Conservation (phyloP, 1,140 invertebrate species). For the Aphelinus certus region DNA sequence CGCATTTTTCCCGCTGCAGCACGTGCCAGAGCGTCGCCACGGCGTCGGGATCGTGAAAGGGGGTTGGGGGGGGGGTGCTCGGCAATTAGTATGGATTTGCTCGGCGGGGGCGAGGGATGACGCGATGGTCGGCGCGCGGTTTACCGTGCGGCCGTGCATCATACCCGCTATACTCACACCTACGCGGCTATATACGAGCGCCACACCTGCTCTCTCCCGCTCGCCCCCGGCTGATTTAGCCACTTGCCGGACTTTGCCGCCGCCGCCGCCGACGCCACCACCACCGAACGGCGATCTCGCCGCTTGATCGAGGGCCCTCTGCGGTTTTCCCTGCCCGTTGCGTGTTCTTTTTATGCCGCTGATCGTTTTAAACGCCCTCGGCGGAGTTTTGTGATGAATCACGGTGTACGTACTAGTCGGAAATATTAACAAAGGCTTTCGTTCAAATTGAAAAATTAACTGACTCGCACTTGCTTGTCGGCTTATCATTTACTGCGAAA, state of each 20-base stretch:
- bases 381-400: too few species aligned
- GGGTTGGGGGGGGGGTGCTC: conserved; percentile 5
- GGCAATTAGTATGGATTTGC: conserved; percentile 54
- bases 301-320: too few species aligned
- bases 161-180: neutral
- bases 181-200: neutral
- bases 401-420: too few species aligned
- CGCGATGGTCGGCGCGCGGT: conserved; percentile 32
- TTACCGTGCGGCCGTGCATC: conserved; percentile 36
- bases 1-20: neutral
- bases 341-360: too few species aligned
- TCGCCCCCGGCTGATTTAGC: conserved; percentile 10
- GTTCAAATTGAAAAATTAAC: too few species aligned
- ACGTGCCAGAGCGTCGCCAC: neutral
- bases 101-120: neutral
- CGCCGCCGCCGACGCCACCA: neutral
- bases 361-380: too few species aligned
- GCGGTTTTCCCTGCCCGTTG: too few species aligned
- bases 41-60: neutral
- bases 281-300: too few species aligned
- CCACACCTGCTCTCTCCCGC: neutral
- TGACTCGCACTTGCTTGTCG: too few species aligned
- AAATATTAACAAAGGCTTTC: too few species aligned
- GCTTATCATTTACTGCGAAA: too few species aligned
- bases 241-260: neutral